Evolutionary conservation across 1,140 invertebrate genomes (phyloP).

Genomic region (Euwallacea similis): DNA sequence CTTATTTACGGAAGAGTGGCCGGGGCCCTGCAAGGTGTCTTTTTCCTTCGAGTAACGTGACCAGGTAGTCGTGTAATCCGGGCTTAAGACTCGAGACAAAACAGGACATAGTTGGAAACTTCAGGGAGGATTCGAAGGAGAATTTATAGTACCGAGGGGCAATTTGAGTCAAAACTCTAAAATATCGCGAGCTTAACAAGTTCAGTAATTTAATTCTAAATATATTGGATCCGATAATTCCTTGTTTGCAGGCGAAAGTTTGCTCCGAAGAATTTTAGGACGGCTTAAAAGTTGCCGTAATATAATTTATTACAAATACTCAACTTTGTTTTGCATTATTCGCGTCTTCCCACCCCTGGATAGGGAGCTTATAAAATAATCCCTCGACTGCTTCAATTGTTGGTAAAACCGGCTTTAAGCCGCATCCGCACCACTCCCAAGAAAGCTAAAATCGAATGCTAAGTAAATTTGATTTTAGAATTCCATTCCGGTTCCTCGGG

Average conservation of each 20-base stretch:
- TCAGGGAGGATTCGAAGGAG: slow-evolving; percentile 8
- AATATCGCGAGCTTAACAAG: slow-evolving; percentile 32
- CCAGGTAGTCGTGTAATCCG: neutral
- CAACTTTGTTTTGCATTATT: too few relatives aligned
- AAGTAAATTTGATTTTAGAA: slow-evolving; percentile 29
- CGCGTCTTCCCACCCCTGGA: too few relatives aligned
- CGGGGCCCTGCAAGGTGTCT: neutral
- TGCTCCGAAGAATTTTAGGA: slow-evolving; percentile 20
- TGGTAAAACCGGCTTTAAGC: too few relatives aligned
- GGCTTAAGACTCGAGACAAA: slow-evolving; percentile 8
- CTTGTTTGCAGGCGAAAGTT: slow-evolving; percentile 17
- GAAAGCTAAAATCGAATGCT: slow-evolving; percentile 21
- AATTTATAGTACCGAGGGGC: slow-evolving; percentile 25
- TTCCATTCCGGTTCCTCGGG: slow-evolving; percentile 23
- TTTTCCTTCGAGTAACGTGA: neutral
- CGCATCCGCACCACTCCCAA: neutral
- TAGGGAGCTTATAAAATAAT: too few relatives aligned
- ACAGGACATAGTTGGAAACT: slow-evolving; percentile 28
- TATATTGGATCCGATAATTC: slow-evolving; percentile 26
- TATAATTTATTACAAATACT: slow-evolving; percentile 12
- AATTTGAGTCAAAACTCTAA: slow-evolving; percentile 32
- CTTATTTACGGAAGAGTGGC: slow-evolving; percentile 3
- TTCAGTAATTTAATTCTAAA: slow-evolving; percentile 31
- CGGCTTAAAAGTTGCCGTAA: slow-evolving; percentile 15
- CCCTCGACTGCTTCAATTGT: too few relatives aligned